Conservation (phyloP, 2,113 vertebrate genomes). For the Mirza zaza region DNA sequence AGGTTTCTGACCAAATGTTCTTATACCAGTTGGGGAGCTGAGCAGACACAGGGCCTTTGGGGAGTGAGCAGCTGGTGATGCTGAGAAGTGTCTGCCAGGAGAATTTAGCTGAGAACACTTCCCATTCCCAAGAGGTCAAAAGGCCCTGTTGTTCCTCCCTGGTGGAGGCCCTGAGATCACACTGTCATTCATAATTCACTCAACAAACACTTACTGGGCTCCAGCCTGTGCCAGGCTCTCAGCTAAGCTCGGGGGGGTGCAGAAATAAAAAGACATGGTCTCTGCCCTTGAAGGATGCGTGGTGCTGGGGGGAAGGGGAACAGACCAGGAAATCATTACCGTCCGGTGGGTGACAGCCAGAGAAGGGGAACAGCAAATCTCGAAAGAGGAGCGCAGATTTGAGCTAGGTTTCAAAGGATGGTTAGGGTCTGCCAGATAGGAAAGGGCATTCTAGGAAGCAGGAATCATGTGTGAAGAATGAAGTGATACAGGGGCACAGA, state of each 20-base stretch:
- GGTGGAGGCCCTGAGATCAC: conserved; percentile 60
- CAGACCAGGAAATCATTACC: neutral
- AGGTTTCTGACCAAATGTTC: conserved; percentile 54
- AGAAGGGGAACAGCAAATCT: neutral
- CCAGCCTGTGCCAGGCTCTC: conserved; percentile 24
- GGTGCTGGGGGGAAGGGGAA: neutral
- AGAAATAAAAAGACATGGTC: conserved; percentile 17
- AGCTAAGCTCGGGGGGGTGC: conserved; percentile 26
- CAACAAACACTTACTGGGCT: conserved; percentile 56
- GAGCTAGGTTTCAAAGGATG: neutral
- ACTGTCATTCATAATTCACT: conserved; percentile 75
- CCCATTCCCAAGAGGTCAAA: conserved; percentile 71
- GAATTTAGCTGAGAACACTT: conserved; percentile 71
- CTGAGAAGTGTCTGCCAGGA: conserved; percentile 66
- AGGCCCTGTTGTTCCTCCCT: conserved; percentile 41
- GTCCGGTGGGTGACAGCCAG: neutral
- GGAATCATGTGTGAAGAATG: neutral
- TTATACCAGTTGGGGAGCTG: neutral
- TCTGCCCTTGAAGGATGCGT: neutral
- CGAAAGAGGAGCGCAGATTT: neutral
- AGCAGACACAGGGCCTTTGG: conserved; percentile 55
- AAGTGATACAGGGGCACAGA: neutral
- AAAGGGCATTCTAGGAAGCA: neutral
- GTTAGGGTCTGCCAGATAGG: neutral
- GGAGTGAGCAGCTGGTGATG: conserved; percentile 68